Conservation (phyloP, 2,797 vertebrate genomes). For the Erithacus rubecula region DNA sequence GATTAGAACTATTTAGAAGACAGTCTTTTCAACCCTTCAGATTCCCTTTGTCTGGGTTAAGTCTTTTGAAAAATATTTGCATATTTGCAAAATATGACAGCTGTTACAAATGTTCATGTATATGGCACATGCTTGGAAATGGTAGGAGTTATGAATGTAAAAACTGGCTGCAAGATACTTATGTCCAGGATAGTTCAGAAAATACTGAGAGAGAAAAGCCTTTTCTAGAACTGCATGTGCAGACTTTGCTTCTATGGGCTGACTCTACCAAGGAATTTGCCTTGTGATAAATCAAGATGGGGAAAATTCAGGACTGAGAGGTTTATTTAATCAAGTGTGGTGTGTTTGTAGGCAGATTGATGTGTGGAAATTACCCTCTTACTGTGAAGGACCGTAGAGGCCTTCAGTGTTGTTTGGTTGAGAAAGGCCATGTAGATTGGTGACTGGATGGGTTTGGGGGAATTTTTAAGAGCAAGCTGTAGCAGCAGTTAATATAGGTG, state of each 20-base stretch:
- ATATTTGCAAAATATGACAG: background rate
- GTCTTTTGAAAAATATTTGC: background rate
- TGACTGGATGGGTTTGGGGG: background rate
- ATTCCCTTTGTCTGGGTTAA: background rate
- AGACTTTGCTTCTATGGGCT: background rate
- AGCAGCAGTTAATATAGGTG: background rate
- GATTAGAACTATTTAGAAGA: background rate
- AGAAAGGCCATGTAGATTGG: background rate
- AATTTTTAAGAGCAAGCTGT: background rate
- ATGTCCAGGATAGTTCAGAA: background rate
- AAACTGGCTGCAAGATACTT: background rate
- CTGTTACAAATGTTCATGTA: background rate
- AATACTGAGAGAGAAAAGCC: background rate
- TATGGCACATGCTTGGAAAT: background rate
- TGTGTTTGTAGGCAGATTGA: background rate
- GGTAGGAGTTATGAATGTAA: background rate
- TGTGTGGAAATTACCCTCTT: background rate
- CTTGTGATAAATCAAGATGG: background rate
- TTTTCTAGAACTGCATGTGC: background rate
- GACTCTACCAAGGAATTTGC: background rate
- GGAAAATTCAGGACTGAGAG: background rate
- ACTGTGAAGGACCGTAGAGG: background rate
- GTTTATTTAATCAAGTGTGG: background rate
- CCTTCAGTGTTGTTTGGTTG: background rate
- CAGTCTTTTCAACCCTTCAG: background rate